Evolutionary conservation across 2,888 invertebrate species (phyloP), one percentile per base, ranked within the genome.

Genomic region (Platycheirus albimanus): DNA sequence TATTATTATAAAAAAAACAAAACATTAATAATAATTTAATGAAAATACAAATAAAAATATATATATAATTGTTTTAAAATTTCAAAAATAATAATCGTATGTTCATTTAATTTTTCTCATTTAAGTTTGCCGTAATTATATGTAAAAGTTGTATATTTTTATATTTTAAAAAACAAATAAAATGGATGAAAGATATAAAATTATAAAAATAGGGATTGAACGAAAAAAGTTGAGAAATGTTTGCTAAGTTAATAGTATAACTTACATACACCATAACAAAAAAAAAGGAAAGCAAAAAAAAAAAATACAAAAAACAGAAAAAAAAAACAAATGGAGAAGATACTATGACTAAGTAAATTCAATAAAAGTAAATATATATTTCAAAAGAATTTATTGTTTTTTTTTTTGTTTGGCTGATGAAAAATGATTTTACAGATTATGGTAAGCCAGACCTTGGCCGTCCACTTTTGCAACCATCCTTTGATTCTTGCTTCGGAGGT

Each of bases 141-240:
- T 83, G 83, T 83, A 72, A 83, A 78, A 77, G 83, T 78, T 83
- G 83, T 83, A 83, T 83, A 83, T 83, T 83, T 83, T 83, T 83
- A 83, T 83, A 83, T 83, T 78, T 69, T 74, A 74, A 83, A 69
- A 69, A 83, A 74, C 51, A 77, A 74, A 83, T 78, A 77, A 64
- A 74, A 69, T 64, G 69, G 63, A 83, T 69, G 72, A 67, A 74
- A 77, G 51, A 64, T 63, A 67, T 77, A 49, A 38, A 54, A 67
- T 64, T 77, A 78, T 47, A 30, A 67, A 51, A 67, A 51, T 52
- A 76, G 45, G 49, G 36, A 77, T 66, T 54, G 61, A 76, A 63
- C 36, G 63, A 77, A 72, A 77, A 20, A 20, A 64, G 7, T 51
- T 8, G 38, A 56, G 24, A 64, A 51, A 63, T 38, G 67, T 77